phyloP scores from a whole-genome alignment of 2,888 invertebrate species.

The Gisinianus flammeolus region DNA sequence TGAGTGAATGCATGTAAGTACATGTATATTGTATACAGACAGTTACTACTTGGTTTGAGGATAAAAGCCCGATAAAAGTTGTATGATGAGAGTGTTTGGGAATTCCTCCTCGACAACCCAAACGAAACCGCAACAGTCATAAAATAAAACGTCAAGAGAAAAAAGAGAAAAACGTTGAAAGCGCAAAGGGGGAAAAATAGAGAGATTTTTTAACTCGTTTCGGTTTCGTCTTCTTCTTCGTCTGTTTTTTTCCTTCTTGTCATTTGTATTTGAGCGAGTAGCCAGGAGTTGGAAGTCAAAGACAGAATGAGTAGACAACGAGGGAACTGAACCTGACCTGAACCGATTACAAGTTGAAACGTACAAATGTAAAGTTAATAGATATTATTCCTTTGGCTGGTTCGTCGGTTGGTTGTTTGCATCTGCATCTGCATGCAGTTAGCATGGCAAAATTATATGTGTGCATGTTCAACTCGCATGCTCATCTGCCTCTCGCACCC shows the following conservation, averaged over 20 bases:
- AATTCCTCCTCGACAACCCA: too few relatives aligned
- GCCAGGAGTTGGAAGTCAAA: not conserved
- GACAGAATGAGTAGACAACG: not conserved
- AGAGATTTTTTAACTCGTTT: not conserved
- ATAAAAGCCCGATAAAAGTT: too few relatives aligned
- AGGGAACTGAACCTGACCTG: not conserved
- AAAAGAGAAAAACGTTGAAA: too few relatives aligned
- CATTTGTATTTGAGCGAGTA: not conserved
- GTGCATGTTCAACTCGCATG: too few relatives aligned
- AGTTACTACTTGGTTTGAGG: too few relatives aligned
- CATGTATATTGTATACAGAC: too few relatives aligned
- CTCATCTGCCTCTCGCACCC: too few relatives aligned
- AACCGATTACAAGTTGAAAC: not conserved
- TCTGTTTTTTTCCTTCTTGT: not conserved
- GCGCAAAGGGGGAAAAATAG: too few relatives aligned
- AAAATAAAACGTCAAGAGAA: not conserved
- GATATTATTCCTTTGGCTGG: not conserved
- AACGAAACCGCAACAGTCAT: not conserved
- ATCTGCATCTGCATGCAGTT: not conserved
- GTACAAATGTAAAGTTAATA: not conserved
- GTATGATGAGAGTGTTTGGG: too few relatives aligned
- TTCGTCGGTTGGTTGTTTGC: too few relatives aligned
- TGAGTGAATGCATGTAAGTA: too few relatives aligned
- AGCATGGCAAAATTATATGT: not conserved
- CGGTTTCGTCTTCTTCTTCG: not conserved